These are phyloP conservation scores for Solenopsis fugax DNA, from an alignment of 1,140 invertebrate species.

Conservation along the genomic window DNA sequence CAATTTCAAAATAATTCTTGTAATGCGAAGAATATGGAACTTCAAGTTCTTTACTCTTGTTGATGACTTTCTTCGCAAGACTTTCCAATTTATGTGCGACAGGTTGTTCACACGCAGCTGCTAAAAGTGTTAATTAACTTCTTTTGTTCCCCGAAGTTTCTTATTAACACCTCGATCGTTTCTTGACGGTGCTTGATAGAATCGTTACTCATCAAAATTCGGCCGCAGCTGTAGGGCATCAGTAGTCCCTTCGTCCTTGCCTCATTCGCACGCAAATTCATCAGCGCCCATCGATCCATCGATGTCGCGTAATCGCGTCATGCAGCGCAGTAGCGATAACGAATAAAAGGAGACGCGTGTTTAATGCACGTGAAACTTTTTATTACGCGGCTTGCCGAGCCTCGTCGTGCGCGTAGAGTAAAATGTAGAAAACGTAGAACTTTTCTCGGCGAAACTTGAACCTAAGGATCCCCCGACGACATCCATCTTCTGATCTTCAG, in stretches of 20 bases:
- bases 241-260: neutral
- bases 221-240: constrained; percentile 65
- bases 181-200: constrained; percentile 47
- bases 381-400: neutral
- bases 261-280: constrained; percentile 41
- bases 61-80: constrained; percentile 18
- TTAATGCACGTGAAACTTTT: constrained; percentile 49
- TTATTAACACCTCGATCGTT: constrained; percentile 69
- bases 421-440: constrained; percentile 3
- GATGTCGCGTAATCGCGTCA: constrained; percentile 40
- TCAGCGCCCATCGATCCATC: constrained; percentile 34
- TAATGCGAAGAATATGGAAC: neutral
- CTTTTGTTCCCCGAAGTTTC: constrained; percentile 70
- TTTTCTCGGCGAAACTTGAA: constrained; percentile 47
- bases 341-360: constrained; percentile 37
- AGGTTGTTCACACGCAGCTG: constrained; percentile 65
- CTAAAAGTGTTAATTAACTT: constrained; percentile 75
- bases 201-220: constrained; percentile 76
- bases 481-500: constrained; percentile 50
- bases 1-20: constrained; percentile 3
- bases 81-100: constrained; percentile 39
- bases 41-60: constrained; percentile 1
- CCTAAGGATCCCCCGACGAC: constrained; percentile 14
- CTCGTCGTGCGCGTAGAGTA: neutral
- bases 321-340: neutral